A percentile compares a stretch with the other conserved stretches of the same genome.
These are phyloP conservation scores for Rhyzopertha dominica DNA, from an alignment of 1,140 invertebrate genomes.

Conservation along the genomic window DNA sequence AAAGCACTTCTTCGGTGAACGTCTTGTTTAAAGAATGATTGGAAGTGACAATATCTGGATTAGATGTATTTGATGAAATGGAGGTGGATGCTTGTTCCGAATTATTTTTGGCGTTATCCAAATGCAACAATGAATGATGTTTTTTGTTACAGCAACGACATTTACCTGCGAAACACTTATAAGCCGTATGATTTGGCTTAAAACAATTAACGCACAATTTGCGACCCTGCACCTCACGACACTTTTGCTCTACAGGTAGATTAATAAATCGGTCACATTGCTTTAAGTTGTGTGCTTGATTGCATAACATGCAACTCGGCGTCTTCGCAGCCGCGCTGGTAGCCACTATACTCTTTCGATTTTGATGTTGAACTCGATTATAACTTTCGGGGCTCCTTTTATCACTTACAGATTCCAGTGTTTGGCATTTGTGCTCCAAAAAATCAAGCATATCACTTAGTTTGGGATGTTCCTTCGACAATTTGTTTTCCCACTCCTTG, in stretches of 20 bases:
- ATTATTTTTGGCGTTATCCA: neutral
- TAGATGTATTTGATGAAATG: neutral
- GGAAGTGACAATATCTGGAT: too few relatives aligned
- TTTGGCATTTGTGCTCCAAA: conserved; percentile 26
- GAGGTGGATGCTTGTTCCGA: neutral
- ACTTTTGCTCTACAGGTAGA: conserved; percentile 12
- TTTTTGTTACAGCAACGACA: conserved; percentile 24
- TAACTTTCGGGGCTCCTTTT: neutral
- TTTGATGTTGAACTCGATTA: conserved; percentile 5
- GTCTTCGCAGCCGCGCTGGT: conserved; percentile 3
- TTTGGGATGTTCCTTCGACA: conserved; percentile 24
- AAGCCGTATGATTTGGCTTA: conserved; percentile 17
- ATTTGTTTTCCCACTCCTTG: conserved; percentile 34
- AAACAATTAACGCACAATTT: conserved; percentile 33
- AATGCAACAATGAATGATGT: conserved; percentile 23
- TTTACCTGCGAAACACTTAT: conserved; percentile 18
- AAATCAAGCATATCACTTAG: conserved; percentile 30
- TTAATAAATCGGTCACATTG: conserved; percentile 30
- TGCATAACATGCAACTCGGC: conserved; percentile 19
- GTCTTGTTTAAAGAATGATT: conserved; percentile 1
- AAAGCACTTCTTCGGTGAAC: neutral
- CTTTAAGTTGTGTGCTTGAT: conserved; percentile 19
- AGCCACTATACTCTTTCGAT: conserved; percentile 8
- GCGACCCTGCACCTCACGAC: conserved; percentile 22
- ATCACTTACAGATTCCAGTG: conserved; percentile 22